Evolutionary conservation across 1,140 invertebrate genomes (phyloP).

Genomic region (Papilio machaon): DNA sequence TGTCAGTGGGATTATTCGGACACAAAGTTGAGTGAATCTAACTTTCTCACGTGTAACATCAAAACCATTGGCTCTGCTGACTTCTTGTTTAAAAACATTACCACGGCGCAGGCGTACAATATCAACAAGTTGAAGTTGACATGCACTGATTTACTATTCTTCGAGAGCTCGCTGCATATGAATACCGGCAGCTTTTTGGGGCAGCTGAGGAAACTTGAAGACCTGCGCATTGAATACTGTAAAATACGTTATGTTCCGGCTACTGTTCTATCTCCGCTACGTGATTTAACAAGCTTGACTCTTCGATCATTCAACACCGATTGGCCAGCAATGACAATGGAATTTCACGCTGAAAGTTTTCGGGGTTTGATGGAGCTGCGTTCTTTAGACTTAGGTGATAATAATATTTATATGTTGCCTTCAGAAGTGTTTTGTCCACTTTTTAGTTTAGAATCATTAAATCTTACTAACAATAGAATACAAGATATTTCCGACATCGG

Average conservation of each 20-base stretch:
- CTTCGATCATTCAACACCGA: conserved; percentile 90
- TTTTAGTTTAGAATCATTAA: conserved; percentile 86
- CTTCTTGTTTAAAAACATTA: conserved; percentile 87
- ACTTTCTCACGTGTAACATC: conserved; percentile 86
- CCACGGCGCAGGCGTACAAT: conserved; percentile 85
- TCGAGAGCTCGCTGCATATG: conserved; percentile 88
- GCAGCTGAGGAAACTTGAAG: conserved; percentile 83
- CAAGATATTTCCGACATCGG: conserved; percentile 89
- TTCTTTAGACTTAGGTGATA: conserved; percentile 88
- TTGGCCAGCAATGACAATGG: conserved; percentile 91
- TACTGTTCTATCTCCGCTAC: conserved; percentile 86
- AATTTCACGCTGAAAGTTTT: conserved; percentile 88
- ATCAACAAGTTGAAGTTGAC: conserved; percentile 87
- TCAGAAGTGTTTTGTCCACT: conserved; percentile 89
- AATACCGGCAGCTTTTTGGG: conserved; percentile 85
- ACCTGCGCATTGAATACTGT: conserved; percentile 89
- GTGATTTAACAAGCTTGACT: conserved; percentile 87
- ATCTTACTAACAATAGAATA: conserved; percentile 90
- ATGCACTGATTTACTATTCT: conserved; percentile 90
- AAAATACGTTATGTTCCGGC: conserved; percentile 90
- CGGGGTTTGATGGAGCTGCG: conserved; percentile 86
- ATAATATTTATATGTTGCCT: conserved; percentile 91
- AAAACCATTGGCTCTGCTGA: conserved; percentile 88
- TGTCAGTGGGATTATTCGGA: conserved; percentile 86
- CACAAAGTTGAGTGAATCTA: conserved; percentile 81